These are phyloP conservation scores for Pentamera pediparva DNA, from an alignment of 53 echinoderm and acorn worm genomes.

Conservation along the genomic window DNA sequence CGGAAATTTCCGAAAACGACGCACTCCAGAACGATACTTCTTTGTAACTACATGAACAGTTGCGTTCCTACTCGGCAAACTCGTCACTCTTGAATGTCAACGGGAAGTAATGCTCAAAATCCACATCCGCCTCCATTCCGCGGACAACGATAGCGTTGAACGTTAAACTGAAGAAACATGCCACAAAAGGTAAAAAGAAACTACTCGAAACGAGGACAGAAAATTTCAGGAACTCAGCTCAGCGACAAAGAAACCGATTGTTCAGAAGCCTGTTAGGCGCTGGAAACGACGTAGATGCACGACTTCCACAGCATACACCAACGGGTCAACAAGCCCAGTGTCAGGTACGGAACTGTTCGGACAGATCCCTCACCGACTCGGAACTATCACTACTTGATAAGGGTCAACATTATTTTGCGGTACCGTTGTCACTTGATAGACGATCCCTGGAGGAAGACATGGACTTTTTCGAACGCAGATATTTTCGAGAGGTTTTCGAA, in stretches of 20 bases:
- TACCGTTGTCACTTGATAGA: background rate
- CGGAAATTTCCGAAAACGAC: no score
- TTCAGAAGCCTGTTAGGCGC: background rate
- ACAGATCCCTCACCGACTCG: background rate
- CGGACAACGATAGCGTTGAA: background rate
- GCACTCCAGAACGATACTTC: background rate
- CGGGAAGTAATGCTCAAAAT: background rate
- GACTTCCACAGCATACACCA: background rate
- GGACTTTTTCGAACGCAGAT: background rate
- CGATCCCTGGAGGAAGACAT: background rate
- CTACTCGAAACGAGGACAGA: background rate
- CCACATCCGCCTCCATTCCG: background rate
- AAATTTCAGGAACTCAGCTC: background rate
- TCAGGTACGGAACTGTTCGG: background rate
- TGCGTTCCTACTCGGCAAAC: background rate
- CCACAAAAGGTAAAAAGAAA: no score
- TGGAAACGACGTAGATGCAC: background rate
- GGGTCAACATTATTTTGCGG: background rate
- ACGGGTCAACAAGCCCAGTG: no score
- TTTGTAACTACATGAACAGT: background rate
- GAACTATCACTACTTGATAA: no score
- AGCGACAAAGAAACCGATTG: background rate
- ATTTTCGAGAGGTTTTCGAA: no score
- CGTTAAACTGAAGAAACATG: background rate
- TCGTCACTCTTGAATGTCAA: no score